phyloP scores from a whole-genome alignment of 2,888 invertebrate genomes.

The Nudaria mundana region DNA sequence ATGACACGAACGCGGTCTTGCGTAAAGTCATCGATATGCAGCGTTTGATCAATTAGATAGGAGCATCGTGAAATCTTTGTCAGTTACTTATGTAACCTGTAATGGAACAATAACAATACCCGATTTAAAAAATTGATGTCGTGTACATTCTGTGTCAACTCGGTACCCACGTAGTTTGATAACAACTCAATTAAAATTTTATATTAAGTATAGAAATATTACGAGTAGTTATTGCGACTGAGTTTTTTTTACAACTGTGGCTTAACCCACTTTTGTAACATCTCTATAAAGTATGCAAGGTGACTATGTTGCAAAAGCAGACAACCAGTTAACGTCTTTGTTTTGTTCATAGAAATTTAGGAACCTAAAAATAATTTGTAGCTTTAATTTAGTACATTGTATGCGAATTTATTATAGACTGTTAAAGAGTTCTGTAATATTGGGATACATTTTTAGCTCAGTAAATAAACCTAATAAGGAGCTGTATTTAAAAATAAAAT shows the following conservation, averaged over 20 bases:
- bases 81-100: conserved; percentile 46
- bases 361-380: not conserved
- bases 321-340: not conserved
- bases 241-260: not conserved
- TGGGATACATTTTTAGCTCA: too few relatives aligned
- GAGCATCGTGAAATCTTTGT: conserved; percentile 44
- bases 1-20: conserved; percentile 38
- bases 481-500: too few relatives aligned
- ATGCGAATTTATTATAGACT: too few relatives aligned
- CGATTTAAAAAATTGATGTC: conserved; percentile 9
- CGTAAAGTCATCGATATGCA: conserved; percentile 64
- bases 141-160: conserved; percentile 2
- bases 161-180: not conserved
- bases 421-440: not conserved
- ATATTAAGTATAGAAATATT: not conserved
- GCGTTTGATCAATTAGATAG: conserved; percentile 54
- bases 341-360: not conserved
- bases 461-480: too few relatives aligned
- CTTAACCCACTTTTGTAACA: not conserved
- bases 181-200: not conserved
- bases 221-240: not conserved
- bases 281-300: not conserved
- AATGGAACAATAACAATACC: conserved; percentile 36
- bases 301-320: not conserved
- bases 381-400: too few relatives aligned